Evolutionary conservation across 2,797 vertebrate genomes (phyloP).

Genomic region (Stomatorhinus walkeri): DNA sequence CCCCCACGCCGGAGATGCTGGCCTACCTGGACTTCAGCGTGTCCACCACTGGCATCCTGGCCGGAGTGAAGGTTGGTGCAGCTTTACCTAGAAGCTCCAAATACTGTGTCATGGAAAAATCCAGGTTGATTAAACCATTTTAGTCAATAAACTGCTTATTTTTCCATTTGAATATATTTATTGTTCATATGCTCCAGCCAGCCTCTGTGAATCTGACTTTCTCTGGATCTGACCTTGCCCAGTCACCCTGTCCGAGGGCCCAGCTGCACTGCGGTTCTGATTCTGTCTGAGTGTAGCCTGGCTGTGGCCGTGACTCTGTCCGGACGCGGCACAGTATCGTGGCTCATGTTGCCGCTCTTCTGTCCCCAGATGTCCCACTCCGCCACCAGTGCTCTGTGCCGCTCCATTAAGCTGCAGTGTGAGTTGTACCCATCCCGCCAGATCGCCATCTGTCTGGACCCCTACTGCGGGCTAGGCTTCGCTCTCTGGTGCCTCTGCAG

Average conservation of each 20-base stretch:
- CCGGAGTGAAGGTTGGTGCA: slow-evolving; percentile 82
- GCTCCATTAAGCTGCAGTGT: slow-evolving; percentile 93
- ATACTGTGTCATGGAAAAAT: not conserved
- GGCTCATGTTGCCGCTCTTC: not conserved
- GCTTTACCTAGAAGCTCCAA: not conserved
- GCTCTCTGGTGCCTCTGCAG: slow-evolving; percentile 94
- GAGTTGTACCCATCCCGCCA: slow-evolving; percentile 92
- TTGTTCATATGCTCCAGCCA: not conserved
- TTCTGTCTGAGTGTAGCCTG: not conserved
- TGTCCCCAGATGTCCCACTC: slow-evolving; percentile 82
- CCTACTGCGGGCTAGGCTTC: slow-evolving; percentile 90
- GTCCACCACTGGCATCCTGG: slow-evolving; percentile 90
- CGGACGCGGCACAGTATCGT: not conserved
- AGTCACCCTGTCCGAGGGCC: not conserved
- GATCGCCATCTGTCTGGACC: slow-evolving; percentile 93
- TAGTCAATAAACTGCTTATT: not conserved
- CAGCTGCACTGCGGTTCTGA: not conserved
- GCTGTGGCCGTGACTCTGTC: not conserved
- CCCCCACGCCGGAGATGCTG: slow-evolving; percentile 78
- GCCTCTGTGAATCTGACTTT: not conserved
- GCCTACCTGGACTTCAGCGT: slow-evolving; percentile 97
- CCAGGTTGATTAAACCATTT: not conserved
- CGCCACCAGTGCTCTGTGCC: slow-evolving; percentile 93
- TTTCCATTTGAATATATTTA: not conserved
- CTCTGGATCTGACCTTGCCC: not conserved